A percentile compares a stretch with the other conserved stretches of the same genome.
Conservation (phyloP, 2,888 invertebrate genomes). For the Anorthoa munda region DNA sequence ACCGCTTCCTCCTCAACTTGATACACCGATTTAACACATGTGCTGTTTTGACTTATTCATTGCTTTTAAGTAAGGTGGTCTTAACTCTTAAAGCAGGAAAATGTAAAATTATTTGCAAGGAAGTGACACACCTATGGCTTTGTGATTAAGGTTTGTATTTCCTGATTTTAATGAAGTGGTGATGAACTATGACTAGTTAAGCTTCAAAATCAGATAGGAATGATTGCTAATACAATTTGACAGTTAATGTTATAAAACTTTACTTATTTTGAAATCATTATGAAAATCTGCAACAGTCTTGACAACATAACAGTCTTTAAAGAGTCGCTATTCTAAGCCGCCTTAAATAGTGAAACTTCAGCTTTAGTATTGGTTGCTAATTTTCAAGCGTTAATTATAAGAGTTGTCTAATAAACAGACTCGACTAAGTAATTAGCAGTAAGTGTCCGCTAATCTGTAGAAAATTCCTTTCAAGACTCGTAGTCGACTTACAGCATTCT, state of each 20-base stretch:
- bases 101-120: slow-evolving; percentile 6
- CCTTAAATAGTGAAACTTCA: slow-evolving; percentile 14
- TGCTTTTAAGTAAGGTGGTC: slow-evolving; percentile 10
- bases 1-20: slow-evolving; percentile 75
- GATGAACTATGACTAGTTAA: no score
- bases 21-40: slow-evolving; percentile 66
- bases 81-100: background rate
- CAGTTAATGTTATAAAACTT: no score
- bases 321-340: no score
- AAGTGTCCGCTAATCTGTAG: slow-evolving; percentile 37
- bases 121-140: background rate
- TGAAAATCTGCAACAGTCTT: no score
- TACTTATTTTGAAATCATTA: no score
- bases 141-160: slow-evolving; percentile 4
- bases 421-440: slow-evolving; percentile 39
- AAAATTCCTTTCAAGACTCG: slow-evolving; percentile 13
- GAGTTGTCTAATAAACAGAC: slow-evolving; percentile 29
- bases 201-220: no score
- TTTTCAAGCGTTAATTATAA: slow-evolving; percentile 38
- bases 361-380: slow-evolving; percentile 30
- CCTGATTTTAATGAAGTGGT: background rate
- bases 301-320: no score
- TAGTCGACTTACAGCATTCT: background rate
- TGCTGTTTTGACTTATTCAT: slow-evolving; percentile 50
- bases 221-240: no score